Conservation (phyloP, 1,140 invertebrate species). For the Luehdorfia chinensis region DNA sequence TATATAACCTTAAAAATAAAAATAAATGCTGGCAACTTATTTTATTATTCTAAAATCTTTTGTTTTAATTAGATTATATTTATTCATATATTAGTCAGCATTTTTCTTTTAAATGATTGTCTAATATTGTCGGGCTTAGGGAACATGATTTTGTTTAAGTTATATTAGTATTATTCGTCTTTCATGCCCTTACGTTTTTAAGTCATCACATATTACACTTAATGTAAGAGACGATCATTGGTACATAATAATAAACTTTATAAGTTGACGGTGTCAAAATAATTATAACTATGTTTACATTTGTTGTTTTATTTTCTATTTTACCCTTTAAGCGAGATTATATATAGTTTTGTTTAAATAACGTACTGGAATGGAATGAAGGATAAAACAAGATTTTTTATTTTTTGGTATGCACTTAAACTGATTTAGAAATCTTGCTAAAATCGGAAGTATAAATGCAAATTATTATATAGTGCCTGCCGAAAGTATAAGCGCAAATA, state of each 20-base stretch:
- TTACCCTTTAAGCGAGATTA: background rate
- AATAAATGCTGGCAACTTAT: background rate
- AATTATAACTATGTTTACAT: constrained; percentile 70
- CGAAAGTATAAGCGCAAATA: too few species aligned
- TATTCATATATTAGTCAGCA: background rate
- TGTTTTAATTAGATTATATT: background rate
- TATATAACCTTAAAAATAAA: constrained; percentile 9
- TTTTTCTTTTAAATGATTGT: background rate
- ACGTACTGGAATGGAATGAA: too few species aligned
- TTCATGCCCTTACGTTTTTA: constrained; percentile 18
- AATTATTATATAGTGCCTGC: too few species aligned
- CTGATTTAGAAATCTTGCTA: too few species aligned
- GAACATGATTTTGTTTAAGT: constrained; percentile 4
- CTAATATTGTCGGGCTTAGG: background rate
- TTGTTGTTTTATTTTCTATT: constrained; percentile 48
- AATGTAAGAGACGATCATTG: constrained; percentile 49
- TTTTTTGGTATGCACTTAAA: too few species aligned
- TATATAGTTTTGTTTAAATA: constrained; percentile 5
- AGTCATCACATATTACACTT: constrained; percentile 49
- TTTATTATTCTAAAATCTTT: background rate
- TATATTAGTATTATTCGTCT: constrained; percentile 9
- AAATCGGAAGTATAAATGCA: too few species aligned
- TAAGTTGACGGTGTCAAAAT: constrained; percentile 71
- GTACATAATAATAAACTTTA: constrained; percentile 54
- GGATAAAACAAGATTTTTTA: too few species aligned